These are phyloP conservation scores for Herminia tarsipennalis DNA, from an alignment of 2,888 invertebrate genomes.

Conservation along the genomic window DNA sequence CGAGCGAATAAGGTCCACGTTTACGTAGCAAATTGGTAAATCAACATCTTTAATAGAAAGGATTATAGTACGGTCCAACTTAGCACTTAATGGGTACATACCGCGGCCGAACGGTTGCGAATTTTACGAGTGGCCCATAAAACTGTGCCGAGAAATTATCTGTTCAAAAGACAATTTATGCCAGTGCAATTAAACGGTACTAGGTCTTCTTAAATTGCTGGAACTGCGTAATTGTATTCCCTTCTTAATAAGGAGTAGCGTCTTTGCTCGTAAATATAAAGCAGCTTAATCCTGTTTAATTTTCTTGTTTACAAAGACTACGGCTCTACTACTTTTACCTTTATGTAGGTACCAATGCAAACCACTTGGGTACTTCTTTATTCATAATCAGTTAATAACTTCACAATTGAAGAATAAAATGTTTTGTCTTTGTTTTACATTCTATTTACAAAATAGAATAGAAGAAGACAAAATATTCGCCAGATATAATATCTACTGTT, in stretches of 20 bases:
- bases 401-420: too few species aligned
- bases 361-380: too few species aligned
- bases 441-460: too few species aligned
- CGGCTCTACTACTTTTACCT: constrained; percentile 31
- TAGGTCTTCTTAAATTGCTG: constrained; percentile 76
- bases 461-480: too few species aligned
- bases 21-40: constrained; percentile 18
- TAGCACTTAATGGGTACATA: constrained; percentile 40
- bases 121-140: constrained; percentile 64
- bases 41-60: constrained; percentile 35
- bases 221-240: constrained; percentile 76
- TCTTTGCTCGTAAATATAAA: constrained; percentile 75
- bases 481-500: too few species aligned
- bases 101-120: constrained; percentile 53
- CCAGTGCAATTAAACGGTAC: constrained; percentile 71
- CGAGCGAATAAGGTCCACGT: neutral
- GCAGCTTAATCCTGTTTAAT: constrained; percentile 68
- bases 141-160: constrained; percentile 67
- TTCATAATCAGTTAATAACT: too few species aligned
- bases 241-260: constrained; percentile 69
- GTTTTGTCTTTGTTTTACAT: too few species aligned
- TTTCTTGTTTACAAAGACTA: constrained; percentile 68
- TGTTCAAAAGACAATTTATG: constrained; percentile 75
- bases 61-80: constrained; percentile 35
- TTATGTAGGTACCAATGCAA: too few species aligned